These are phyloP conservation scores for Zootoca vivipara DNA, from an alignment of 2,113 vertebrate genomes.

Conservation along the genomic window DNA sequence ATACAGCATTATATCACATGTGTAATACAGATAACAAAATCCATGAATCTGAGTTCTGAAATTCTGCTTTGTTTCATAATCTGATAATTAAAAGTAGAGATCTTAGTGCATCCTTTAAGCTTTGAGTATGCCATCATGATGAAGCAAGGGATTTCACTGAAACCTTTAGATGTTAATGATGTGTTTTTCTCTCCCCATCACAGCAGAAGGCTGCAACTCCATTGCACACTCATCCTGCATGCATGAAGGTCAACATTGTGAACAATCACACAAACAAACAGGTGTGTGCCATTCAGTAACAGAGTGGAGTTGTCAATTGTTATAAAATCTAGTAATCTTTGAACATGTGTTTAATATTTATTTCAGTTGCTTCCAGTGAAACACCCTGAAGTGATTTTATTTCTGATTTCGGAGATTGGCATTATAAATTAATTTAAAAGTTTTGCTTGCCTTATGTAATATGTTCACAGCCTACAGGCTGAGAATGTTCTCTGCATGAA, in stretches of 20 bases:
- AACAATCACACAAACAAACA: constrained; percentile 79
- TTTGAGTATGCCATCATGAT: not conserved
- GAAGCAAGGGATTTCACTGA: not conserved
- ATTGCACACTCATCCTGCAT: constrained; percentile 73
- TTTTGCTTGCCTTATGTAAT: not conserved
- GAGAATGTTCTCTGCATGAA: not conserved
- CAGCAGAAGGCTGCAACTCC: constrained; percentile 75
- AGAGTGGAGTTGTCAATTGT: not conserved
- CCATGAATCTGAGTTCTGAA: not conserved
- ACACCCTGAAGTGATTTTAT: not conserved
- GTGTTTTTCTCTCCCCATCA: constrained; percentile 54
- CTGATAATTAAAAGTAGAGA: not conserved
- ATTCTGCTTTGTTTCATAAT: not conserved
- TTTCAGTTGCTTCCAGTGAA: too few relatives aligned
- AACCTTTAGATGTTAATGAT: constrained; percentile 17
- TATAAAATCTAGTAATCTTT: not conserved
- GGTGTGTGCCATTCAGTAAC: constrained; percentile 58
- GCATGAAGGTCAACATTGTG: constrained; percentile 85
- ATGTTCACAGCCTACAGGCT: not conserved
- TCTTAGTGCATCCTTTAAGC: not conserved
- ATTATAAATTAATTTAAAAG: not conserved
- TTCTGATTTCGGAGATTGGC: not conserved
- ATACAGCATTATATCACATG: not conserved
- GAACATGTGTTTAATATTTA: not conserved
- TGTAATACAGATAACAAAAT: not conserved